Base-by-base conservation (phyloP, 2,113 vertebrate species). In the Ibidorhyncha struthersii region DNA sequence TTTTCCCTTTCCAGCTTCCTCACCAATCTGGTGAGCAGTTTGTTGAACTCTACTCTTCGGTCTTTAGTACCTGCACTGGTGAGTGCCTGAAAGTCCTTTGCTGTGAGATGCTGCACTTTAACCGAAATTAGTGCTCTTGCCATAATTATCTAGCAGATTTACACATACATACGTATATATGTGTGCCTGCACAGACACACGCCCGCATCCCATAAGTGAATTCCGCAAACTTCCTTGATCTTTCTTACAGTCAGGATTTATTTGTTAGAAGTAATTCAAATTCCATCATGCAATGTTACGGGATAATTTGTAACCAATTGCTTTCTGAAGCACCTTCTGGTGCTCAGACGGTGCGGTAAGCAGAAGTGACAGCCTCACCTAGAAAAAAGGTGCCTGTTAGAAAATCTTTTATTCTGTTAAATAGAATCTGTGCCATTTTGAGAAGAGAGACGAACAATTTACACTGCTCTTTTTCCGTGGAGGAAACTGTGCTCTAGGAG, bases 1-100 rank as follows among this genome's bases (percentile, higher is more conserved):
- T n/a, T 32, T 74, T 76, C 20, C 55, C n/a, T n/a, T 59, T 29
- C n/a, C 78, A 97, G 97, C 19, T 4, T 93, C 58, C 8, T 98
- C n/a, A 80, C 76, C 76, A 62, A 13, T 6, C 22, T 97, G 56
- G 41, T 86, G 43, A 90, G 93, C 49, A 4, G 12, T 0, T 2
- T 90, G 76, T 55, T 98, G 83, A 97, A 96, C 76, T 17, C 23
- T 1, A 16, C 56, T 4, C 53, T 98, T 6, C 77, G 26, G 12
- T 27, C 56, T 2, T 16, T 93, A 11, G 26, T 98, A 3, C 94
- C 95, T 8, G 38, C 61, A 0, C 26, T 95, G 95, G 97, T 98
- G 85, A 97, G 97, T 95, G 34, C 26, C 67, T 19, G 29, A 25
- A 21, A 12, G 25, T 3, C 61, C 36, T 26, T 20, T 0, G 1